Evolutionary conservation across 1,140 invertebrate genomes (phyloP), one percentile per base, ranked within the genome.

Genomic region (Plutomurus gul): DNA sequence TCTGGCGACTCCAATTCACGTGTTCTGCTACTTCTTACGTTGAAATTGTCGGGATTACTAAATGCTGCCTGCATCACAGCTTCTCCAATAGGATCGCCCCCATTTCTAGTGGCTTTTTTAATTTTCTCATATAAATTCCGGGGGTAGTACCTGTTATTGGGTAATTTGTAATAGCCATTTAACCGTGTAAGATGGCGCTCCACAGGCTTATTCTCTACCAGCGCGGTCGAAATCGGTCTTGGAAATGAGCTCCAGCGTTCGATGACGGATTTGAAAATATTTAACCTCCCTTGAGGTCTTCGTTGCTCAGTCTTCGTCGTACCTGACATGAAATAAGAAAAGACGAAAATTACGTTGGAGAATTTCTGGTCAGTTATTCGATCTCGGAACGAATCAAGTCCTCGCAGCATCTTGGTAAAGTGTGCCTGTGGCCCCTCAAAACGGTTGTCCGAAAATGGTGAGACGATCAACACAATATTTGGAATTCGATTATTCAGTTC

Each of bases 291-390:
- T 13, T n/a, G 2, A 13, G 39, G 39, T 4, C n/a, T 43, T 43
- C 39, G 11, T 43, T n/a, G 11, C 39, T 43, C n/a, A 8, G n/a
- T n/a, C n/a, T 7, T 43, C n/a, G 39, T 43, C n/a, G n/a, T n/a
- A n/a, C n/a, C 39, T 43, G 39, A 43, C 39, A 43, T 43, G n/a
- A 43, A 43, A n/a, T 43, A n/a, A n/a, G 39, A 43, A 10, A 43
- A 43, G 27, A 75, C 78, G 37, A 79, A 74, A 27, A 79, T 39
- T 3, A 75, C 25, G 43, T 74, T 75, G 1, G 78, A 75, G 33
- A 51, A 79, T 10, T 43, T 49, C 22, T 47, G 20, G 27, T 78
- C 43, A 11, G 39, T 47, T 18, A 78, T 72, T 36, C 39, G 1
- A 3, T 78, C 47, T 46, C 25, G 5, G 18, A 78, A 73, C 4